phyloP scores from a whole-genome alignment of 2,113 vertebrate genomes.

The Callipepla californica region DNA sequence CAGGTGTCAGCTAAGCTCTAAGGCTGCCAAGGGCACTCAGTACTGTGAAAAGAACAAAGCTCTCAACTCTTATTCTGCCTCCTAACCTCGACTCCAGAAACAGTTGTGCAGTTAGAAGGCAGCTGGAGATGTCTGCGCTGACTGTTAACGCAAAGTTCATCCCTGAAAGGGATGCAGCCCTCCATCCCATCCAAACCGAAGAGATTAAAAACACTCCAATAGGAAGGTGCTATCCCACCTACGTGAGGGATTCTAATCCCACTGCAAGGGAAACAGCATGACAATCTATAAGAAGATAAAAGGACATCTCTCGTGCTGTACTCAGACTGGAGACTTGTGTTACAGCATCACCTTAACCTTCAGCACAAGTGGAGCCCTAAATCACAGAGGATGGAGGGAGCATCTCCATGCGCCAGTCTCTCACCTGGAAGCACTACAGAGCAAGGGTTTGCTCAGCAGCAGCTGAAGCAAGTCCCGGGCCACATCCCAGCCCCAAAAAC shows the following conservation, averaged over 20 bases:
- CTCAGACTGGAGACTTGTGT: neutral
- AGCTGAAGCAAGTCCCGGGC: neutral
- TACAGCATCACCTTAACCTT: neutral
- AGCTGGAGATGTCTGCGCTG: neutral
- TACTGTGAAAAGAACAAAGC: neutral
- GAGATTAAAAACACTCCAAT: neutral
- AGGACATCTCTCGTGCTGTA: accelerated
- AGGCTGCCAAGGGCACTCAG: neutral
- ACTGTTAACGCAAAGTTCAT: neutral
- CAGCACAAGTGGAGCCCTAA: neutral
- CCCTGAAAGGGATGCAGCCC: accelerated
- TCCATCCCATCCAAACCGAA: neutral
- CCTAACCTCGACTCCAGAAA: neutral
- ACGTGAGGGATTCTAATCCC: neutral
- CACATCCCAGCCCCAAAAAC: neutral
- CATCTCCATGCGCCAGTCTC: too few relatives aligned
- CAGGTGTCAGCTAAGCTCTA: neutral
- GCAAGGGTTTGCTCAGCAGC: too few relatives aligned
- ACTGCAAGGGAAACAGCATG: neutral
- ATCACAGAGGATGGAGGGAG: neutral
- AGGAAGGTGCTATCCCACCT: neutral
- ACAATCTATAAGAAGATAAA: neutral
- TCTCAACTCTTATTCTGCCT: neutral
- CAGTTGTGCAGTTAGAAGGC: neutral
- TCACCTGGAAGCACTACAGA: too few relatives aligned